A percentile compares a stretch with the other conserved stretches of the same genome.
phyloP scores from a whole-genome alignment of 2,797 vertebrate species.

The Etheostoma nigrum region DNA sequence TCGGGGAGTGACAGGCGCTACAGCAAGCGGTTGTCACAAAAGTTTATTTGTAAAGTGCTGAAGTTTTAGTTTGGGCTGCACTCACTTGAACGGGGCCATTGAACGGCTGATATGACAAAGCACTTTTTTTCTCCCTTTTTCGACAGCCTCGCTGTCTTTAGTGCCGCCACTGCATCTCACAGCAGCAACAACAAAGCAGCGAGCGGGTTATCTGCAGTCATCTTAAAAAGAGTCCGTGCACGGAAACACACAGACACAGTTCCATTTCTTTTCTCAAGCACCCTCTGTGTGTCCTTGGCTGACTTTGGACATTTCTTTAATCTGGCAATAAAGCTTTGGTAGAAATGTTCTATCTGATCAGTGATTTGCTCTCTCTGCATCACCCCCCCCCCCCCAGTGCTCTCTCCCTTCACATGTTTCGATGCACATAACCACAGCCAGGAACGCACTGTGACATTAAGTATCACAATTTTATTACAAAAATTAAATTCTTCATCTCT shows the following conservation, averaged over 20 bases:
- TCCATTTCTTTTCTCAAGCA: constrained; percentile 2
- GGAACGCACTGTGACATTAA: constrained; percentile 71
- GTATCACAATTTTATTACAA: constrained; percentile 91
- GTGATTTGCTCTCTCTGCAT: background rate
- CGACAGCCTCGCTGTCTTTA: constrained; percentile 29
- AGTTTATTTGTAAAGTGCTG: constrained; percentile 6
- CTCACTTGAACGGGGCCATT: constrained; percentile 22
- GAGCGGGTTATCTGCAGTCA: constrained; percentile 37
- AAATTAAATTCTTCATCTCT: constrained; percentile 89
- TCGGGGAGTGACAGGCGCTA: background rate
- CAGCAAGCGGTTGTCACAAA: constrained; percentile 42
- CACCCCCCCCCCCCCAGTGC: background rate
- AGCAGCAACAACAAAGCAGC: constrained; percentile 36
- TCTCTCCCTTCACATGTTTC: background rate
- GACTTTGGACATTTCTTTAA: constrained; percentile 10
- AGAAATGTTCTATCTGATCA: constrained; percentile 1
- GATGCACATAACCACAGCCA: constrained; percentile 51
- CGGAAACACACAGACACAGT: background rate
- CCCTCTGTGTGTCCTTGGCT: constrained; percentile 41
- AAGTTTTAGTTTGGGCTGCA: constrained; percentile 25
- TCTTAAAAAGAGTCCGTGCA: constrained; percentile 35
- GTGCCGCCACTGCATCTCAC: constrained; percentile 35
- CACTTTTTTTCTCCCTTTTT: constrained; percentile 32
- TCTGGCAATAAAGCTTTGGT: background rate
- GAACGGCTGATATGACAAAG: constrained; percentile 54